Percentiles rank a stretch among this genome's conserved stretches.
Evolutionary conservation across 2,888 invertebrate genomes (phyloP).

Genomic region (Dasypogon diadema): DNA sequence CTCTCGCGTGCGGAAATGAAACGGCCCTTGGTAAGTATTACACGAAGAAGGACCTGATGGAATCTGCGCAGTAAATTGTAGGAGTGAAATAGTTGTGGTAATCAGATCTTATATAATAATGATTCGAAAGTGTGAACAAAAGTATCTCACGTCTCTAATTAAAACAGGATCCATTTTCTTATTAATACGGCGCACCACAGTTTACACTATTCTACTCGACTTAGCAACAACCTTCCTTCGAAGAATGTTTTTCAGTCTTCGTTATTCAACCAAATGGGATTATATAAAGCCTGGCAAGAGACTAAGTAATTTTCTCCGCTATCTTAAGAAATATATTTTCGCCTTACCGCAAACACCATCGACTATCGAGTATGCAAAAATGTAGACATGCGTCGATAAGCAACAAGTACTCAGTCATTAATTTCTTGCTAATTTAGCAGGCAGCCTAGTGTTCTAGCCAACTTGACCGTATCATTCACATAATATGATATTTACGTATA

Average conservation of each 20-base stretch:
- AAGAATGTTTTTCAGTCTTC: not conserved
- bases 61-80: no score
- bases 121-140: no score
- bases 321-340: not conserved
- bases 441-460: not conserved
- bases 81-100: no score
- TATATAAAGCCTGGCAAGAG: not conserved
- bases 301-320: not conserved
- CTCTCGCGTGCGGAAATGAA: no score
- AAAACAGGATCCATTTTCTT: no score
- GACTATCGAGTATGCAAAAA: slow-evolving; percentile 16
- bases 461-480: not conserved
- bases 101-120: no score
- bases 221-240: no score
- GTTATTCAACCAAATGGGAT: not conserved
- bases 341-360: not conserved
- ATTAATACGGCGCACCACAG: no score
- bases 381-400: slow-evolving; percentile 20
- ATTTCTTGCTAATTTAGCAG: not conserved
- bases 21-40: no score
- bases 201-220: no score
- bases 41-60: no score
- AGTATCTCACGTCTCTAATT: no score
- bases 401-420: not conserved
- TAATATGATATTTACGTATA: not conserved